Evolutionary conservation across 2,888 invertebrate genomes (phyloP).

Genomic region (Trilocha varians): DNA sequence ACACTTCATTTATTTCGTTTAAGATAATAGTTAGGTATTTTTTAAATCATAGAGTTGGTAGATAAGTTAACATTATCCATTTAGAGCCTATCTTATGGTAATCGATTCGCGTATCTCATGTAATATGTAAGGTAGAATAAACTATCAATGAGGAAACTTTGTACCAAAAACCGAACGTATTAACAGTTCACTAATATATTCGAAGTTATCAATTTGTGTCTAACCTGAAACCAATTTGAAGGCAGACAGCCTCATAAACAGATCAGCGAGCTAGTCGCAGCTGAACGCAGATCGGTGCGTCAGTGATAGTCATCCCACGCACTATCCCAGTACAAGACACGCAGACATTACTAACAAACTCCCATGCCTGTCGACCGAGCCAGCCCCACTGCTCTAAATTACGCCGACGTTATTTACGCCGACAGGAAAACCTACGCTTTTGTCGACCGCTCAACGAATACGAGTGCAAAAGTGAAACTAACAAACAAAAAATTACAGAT

Average conservation of each 20-base stretch:
- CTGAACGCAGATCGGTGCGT: slow-evolving; percentile 56
- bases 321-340: slow-evolving; percentile 7
- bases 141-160: no score
- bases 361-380: slow-evolving; percentile 8
- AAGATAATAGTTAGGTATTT: no score
- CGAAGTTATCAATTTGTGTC: no score
- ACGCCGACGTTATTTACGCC: background rate
- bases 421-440: background rate
- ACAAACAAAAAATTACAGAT: background rate
- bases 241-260: slow-evolving; percentile 64
- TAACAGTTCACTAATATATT: no score
- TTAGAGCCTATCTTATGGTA: no score
- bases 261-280: slow-evolving; percentile 41
- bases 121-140: no score
- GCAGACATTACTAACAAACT: slow-evolving; percentile 13
- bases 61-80: no score
- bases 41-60: no score
- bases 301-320: slow-evolving; percentile 51
- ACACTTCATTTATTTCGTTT: background rate
- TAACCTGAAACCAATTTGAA: slow-evolving; percentile 52
- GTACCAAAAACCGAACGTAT: no score
- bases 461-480: no score
- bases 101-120: no score
- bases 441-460: no score
- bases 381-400: slow-evolving; percentile 1